Percentiles rank a stretch among this genome's conserved stretches.
These are phyloP conservation scores for Meghimatium bilineatum DNA, from an alignment of 2,888 invertebrate species.

Conservation along the genomic window DNA sequence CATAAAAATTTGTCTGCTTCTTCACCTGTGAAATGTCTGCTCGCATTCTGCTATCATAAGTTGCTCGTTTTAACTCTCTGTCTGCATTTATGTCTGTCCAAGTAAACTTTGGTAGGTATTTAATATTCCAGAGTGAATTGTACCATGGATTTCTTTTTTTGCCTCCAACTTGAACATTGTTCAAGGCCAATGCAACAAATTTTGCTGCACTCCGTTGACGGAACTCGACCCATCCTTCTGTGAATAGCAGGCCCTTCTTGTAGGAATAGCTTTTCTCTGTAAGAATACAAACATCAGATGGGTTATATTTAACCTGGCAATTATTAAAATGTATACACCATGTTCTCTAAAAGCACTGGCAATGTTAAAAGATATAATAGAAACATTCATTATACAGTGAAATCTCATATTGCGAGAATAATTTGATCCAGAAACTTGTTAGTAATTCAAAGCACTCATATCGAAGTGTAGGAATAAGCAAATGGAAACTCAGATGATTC, in stretches of 20 bases:
- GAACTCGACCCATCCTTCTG: slow-evolving; percentile 97
- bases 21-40: slow-evolving; percentile 94
- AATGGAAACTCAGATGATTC: too few species aligned
- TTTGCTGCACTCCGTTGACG: slow-evolving; percentile 92
- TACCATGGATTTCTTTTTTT: slow-evolving; percentile 90
- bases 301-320: not conserved
- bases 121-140: slow-evolving; percentile 96
- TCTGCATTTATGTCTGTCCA: slow-evolving; percentile 97
- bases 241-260: slow-evolving; percentile 69
- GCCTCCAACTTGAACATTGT: slow-evolving; percentile 83
- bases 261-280: slow-evolving; percentile 61
- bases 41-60: slow-evolving; percentile 88
- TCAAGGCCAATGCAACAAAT: slow-evolving; percentile 87
- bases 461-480: too few species aligned
- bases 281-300: slow-evolving; percentile 43
- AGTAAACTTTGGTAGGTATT: slow-evolving; percentile 94
- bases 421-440: too few species aligned
- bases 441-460: too few species aligned
- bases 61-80: slow-evolving; percentile 93
- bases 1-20: slow-evolving; percentile 83
- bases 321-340: not conserved
- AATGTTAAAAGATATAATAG: too few species aligned
- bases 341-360: too few species aligned
- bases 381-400: too few species aligned
- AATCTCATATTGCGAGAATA: too few species aligned